Percentiles rank a stretch among this genome's conserved stretches.
These are phyloP conservation scores for Sebastes steindachneri DNA, from an alignment of 2,797 vertebrate genomes.

Conservation along the genomic window DNA sequence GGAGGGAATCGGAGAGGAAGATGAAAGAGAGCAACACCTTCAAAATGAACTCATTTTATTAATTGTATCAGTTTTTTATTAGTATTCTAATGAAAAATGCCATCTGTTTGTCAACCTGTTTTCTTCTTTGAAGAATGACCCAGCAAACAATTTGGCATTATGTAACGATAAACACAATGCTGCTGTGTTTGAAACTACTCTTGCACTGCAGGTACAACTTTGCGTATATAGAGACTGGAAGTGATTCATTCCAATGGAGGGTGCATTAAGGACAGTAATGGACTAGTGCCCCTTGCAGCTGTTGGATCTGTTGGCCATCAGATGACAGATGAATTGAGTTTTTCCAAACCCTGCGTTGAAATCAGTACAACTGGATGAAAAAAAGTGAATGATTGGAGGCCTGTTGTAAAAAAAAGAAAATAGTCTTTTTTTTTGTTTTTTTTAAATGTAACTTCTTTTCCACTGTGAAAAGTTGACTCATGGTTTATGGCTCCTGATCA, in stretches of 20 bases:
- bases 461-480: too few relatives aligned
- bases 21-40: neutral
- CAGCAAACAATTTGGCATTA: neutral
- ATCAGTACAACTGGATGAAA: neutral
- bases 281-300: neutral
- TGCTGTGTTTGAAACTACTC: neutral
- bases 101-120: neutral
- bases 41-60: neutral
- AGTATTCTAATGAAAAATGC: neutral
- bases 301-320: neutral
- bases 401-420: neutral
- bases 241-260: neutral
- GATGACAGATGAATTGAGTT: fast-evolving
- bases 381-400: neutral
- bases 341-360: neutral
- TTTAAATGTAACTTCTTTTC: too few relatives aligned
- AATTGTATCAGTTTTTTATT: neutral
- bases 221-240: neutral
- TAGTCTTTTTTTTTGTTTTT: too few relatives aligned
- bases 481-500: neutral
- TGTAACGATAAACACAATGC: neutral
- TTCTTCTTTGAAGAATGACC: neutral
- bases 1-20: constrained; percentile 14
- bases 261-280: neutral
- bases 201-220: neutral